A percentile compares a stretch with the other conserved stretches of the same genome.
Evolutionary conservation across 2,113 vertebrate genomes (phyloP).

Genomic region (Protomyctophum bolini): DNA sequence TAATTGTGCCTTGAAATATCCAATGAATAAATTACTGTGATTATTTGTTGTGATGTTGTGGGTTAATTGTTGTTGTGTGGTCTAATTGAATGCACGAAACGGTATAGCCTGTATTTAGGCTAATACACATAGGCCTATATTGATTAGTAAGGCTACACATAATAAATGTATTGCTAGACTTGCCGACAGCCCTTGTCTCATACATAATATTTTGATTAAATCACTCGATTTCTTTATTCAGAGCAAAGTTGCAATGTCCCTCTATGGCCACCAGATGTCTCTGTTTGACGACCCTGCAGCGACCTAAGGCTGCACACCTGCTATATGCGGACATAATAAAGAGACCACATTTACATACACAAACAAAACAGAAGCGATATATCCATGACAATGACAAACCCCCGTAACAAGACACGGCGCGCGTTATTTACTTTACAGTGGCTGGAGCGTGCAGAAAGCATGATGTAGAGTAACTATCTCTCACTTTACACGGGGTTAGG

Average conservation of each 20-base stretch:
- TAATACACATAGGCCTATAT: neutral
- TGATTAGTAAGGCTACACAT: neutral
- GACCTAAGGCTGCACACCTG: neutral
- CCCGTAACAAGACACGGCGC: neutral
- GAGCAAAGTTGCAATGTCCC: conserved; percentile 24
- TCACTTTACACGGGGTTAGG: neutral
- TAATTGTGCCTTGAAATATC: neutral
- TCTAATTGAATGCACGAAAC: neutral
- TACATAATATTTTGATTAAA: neutral
- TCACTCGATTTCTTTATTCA: neutral
- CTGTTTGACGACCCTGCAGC: neutral
- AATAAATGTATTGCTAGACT: neutral
- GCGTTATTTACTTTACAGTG: neutral
- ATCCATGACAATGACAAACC: no score
- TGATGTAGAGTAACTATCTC: neutral
- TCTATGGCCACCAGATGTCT: conserved; percentile 35
- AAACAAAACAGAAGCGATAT: no score
- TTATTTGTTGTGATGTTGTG: neutral
- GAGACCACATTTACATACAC: neutral
- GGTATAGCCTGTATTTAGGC: neutral
- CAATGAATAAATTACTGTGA: conserved; percentile 17
- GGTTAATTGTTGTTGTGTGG: neutral
- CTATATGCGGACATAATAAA: neutral
- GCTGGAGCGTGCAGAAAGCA: neutral
- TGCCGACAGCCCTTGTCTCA: neutral